Percentiles rank a stretch among this genome's conserved stretches.
phyloP scores from a whole-genome alignment of 2,113 vertebrate genomes.

The zebrafish (Danio rerio) region GRCz12tu NC_133185.1:34753501-34754000 shows the following conservation, averaged over 20 bases:
- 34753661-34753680: constrained; percentile 93
- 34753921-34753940: not conserved
- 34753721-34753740: constrained; percentile 91
- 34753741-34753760: constrained; percentile 58
- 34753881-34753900: not conserved
- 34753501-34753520: not conserved
- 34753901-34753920: not conserved
- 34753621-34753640: constrained; percentile 81
- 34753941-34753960: not conserved
- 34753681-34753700: constrained; percentile 85
- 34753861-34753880: no score
- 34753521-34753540: constrained; percentile 17
- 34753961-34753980: not conserved
- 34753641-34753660: constrained; percentile 93
- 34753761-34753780: no score
- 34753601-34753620: constrained; percentile 2
- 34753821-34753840: no score
- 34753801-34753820: no score
- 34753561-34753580: not conserved
- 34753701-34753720: constrained; percentile 86
- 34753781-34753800: no score
- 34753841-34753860: no score
- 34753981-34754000: constrained; percentile 78
- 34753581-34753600: not conserved
- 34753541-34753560: not conserved